Conservation (phyloP, 1,140 invertebrate genomes). For the Pogonomyrmex californicus region DNA sequence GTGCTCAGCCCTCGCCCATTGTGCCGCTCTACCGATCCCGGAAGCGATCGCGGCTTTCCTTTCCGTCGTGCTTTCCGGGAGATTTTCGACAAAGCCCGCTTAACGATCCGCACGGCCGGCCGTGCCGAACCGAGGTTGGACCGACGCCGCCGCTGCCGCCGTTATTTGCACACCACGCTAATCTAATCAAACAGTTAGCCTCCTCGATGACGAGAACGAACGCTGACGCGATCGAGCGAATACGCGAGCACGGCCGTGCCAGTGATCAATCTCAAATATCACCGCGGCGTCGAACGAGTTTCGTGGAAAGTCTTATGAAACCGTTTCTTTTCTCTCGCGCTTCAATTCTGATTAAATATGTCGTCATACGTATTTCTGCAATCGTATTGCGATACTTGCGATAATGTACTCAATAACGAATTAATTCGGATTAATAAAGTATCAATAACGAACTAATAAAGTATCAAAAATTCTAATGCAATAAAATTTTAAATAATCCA, state of each 20-base stretch:
- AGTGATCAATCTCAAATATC: constrained; percentile 19
- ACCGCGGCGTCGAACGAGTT: background rate
- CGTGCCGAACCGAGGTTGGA: constrained; percentile 5
- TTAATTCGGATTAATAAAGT: background rate
- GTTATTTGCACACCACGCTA: constrained; percentile 49
- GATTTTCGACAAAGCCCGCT: constrained; percentile 28
- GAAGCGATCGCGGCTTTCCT: constrained; percentile 54
- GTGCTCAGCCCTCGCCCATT: constrained; percentile 56
- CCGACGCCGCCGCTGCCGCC: background rate
- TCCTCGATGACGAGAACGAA: constrained; percentile 23
- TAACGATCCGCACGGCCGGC: background rate
- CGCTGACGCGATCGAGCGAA: constrained; percentile 15
- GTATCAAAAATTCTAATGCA: too few relatives aligned
- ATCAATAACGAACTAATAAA: too few relatives aligned
- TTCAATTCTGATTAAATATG: background rate
- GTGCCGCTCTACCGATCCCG: constrained; percentile 56
- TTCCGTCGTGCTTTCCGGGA: constrained; percentile 21
- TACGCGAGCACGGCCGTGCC: background rate
- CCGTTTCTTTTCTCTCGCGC: background rate
- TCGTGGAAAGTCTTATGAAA: background rate
- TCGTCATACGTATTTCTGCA: background rate
- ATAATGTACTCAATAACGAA: too few relatives aligned
- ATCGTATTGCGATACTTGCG: too few relatives aligned
- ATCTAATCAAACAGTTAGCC: constrained; percentile 53
- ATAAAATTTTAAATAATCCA: background rate